A percentile compares a stretch with the other conserved stretches of the same genome.
These are phyloP conservation scores for Cyphomyrus plagiostoma DNA, from an alignment of 2,113 vertebrate genomes.

Conservation along the genomic window DNA sequence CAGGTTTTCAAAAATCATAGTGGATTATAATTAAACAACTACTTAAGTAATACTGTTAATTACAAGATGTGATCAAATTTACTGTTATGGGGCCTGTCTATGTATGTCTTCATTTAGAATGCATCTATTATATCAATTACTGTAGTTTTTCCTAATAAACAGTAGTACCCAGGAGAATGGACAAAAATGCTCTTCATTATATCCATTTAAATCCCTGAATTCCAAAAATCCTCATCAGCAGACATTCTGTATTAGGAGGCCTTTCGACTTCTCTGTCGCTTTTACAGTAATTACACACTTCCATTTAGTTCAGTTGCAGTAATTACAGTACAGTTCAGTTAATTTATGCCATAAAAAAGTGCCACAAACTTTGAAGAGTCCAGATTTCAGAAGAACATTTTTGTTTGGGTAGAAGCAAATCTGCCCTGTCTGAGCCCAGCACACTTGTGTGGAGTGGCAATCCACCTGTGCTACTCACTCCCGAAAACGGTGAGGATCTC, in stretches of 20 bases:
- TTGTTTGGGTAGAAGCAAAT: neutral
- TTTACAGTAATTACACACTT: neutral
- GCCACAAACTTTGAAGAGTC: neutral
- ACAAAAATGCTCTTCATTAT: neutral
- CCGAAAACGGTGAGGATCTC: neutral
- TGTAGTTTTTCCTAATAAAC: neutral
- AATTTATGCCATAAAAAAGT: neutral
- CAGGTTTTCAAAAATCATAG: neutral
- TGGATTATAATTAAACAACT: neutral
- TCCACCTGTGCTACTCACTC: neutral
- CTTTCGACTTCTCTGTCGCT: neutral
- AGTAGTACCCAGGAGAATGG: neutral
- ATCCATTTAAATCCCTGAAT: neutral
- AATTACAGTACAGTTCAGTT: neutral
- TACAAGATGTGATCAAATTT: neutral
- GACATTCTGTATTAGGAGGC: neutral
- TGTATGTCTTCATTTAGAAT: neutral
- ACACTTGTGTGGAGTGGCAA: neutral
- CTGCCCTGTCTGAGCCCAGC: neutral
- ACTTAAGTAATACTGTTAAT: neutral
- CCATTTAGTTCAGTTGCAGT: neutral
- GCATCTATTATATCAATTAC: neutral
- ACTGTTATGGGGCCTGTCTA: neutral
- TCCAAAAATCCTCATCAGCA: neutral
- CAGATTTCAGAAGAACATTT: neutral